phyloP scores from a whole-genome alignment of 2,888 invertebrate species.

The Diadegma fenestrale region DNA sequence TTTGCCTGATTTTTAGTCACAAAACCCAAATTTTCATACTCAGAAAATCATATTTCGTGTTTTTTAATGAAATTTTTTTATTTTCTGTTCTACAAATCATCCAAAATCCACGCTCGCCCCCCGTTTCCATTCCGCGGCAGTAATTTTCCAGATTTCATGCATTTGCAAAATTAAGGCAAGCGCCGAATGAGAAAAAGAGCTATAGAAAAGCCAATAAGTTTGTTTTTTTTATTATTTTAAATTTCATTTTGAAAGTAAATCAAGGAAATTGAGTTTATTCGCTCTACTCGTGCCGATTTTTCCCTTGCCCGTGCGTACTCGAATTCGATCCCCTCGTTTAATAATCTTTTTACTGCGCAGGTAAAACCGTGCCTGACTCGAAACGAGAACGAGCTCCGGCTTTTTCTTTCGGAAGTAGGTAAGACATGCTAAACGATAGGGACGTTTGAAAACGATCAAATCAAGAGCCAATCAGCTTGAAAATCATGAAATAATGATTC shows the following conservation, averaged over 20 bases:
- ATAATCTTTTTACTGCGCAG: conserved; percentile 84
- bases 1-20: background rate
- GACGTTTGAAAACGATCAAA: background rate
- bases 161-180: conserved; percentile 18
- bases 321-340: no score
- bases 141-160: conserved; percentile 34
- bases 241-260: no score
- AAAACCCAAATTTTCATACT: background rate
- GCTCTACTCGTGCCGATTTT: no score
- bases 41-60: background rate
- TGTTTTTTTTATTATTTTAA: no score
- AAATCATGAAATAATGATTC: conserved; percentile 21
- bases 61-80: background rate
- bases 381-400: conserved; percentile 92
- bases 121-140: no score
- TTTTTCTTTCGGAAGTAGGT: conserved; percentile 91
- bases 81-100: background rate
- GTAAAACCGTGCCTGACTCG: conserved; percentile 91
- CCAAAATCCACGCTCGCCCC: no score
- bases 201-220: no score
- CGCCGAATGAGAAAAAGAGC: no score
- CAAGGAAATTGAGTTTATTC: no score
- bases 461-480: background rate
- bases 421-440: background rate
- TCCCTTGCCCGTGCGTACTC: no score